Evolutionary conservation across 2,113 vertebrate genomes (phyloP).

Genomic region (Vulpes ferrilata): DNA sequence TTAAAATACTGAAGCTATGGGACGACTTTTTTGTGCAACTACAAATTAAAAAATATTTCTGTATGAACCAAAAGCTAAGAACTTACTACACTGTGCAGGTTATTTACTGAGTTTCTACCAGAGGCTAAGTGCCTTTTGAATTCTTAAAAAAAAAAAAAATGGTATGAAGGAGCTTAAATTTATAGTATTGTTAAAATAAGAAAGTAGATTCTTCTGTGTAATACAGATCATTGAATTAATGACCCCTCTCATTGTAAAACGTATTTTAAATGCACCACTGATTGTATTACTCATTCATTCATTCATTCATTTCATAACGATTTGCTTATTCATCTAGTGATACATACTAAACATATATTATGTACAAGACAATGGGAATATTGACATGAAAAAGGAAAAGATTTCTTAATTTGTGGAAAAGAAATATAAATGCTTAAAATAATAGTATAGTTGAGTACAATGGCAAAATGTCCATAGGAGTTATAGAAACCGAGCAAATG

Average conservation of each 20-base stretch:
- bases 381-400: not conserved
- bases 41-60: conserved; percentile 22
- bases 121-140: not conserved
- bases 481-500: not conserved
- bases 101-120: not conserved
- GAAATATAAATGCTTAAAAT: conserved; percentile 8
- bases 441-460: not conserved
- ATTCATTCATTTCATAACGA: not conserved
- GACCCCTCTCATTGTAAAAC: not conserved
- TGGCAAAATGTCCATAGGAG: not conserved
- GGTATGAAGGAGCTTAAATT: not conserved
- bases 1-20: not conserved
- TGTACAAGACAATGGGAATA: not conserved
- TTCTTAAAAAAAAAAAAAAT: not conserved
- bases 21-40: not conserved
- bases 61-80: not conserved
- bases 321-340: conserved; percentile 5
- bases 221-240: not conserved
- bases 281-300: not conserved
- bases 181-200: conserved; percentile 32
- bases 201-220: not conserved
- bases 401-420: not conserved
- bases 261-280: not conserved
- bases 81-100: not conserved
- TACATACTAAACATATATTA: not conserved